Percentiles rank a stretch among this genome's conserved stretches.
phyloP scores from a whole-genome alignment of 1,140 invertebrate species.

The Holotrichia oblita region DNA sequence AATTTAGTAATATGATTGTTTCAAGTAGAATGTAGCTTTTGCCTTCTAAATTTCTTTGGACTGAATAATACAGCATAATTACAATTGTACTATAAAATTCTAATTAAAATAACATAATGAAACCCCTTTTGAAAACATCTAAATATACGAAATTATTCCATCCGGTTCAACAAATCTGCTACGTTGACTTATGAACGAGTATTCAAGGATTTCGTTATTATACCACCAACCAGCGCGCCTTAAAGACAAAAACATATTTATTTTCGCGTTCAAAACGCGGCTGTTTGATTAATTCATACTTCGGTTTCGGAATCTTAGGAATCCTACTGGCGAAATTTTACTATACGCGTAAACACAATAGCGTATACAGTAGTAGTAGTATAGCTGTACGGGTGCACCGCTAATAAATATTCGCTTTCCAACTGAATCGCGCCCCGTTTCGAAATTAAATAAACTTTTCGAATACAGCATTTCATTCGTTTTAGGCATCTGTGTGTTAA shows the following conservation, averaged over 20 bases:
- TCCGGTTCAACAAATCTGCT: background rate
- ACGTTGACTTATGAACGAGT: background rate
- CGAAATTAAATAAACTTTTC: conserved; percentile 34
- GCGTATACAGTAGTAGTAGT: background rate
- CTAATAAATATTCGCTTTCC: conserved; percentile 15
- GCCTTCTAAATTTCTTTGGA: too few species aligned
- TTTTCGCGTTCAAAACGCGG: background rate
- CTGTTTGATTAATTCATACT: background rate
- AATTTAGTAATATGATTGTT: too few species aligned
- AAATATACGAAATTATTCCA: background rate
- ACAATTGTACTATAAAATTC: too few species aligned
- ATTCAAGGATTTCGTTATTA: background rate
- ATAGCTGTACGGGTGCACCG: background rate
- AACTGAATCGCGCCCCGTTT: background rate
- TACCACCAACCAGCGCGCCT: background rate
- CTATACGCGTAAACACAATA: background rate
- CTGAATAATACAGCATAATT: too few species aligned
- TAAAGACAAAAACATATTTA: conserved; percentile 19
- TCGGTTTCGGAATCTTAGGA: background rate
- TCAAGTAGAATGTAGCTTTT: too few species aligned
- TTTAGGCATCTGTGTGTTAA: background rate
- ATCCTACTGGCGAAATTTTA: background rate
- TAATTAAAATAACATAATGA: too few species aligned
- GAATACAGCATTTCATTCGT: conserved; percentile 31
- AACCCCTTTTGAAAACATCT: background rate